A percentile compares a stretch with the other conserved stretches of the same genome.
These are phyloP conservation scores for Gallinago jamesoni DNA, from an alignment of 2,113 vertebrate species.

Conservation along the genomic window DNA sequence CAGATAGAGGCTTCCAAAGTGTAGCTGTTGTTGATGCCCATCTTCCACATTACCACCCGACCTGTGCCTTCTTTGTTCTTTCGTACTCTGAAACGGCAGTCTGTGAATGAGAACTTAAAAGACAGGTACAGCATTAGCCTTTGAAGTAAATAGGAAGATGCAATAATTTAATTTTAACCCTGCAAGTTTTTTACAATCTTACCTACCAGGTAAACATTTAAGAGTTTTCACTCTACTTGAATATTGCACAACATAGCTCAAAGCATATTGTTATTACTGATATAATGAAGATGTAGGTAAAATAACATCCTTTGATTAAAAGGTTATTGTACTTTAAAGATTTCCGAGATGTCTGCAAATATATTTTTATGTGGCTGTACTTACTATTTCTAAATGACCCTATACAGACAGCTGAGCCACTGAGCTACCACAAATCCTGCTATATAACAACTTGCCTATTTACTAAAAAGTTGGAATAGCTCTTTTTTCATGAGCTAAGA, in stretches of 20 bases:
- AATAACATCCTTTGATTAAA: not conserved
- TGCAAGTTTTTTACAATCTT: not conserved
- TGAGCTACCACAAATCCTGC: not conserved
- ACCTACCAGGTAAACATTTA: not conserved
- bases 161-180: not conserved
- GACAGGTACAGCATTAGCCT: not conserved
- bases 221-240: not conserved
- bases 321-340: not conserved
- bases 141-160: not conserved
- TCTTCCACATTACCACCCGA: constrained; percentile 78
- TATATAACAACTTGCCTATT: not conserved
- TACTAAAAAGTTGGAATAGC: not conserved
- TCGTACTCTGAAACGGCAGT: constrained; percentile 76
- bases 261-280: not conserved
- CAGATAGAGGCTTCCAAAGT: constrained; percentile 80
- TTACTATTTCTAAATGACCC: not conserved
- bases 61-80: constrained; percentile 78
- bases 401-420: not conserved
- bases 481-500: not conserved
- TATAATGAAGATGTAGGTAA: not conserved
- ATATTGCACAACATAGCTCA: not conserved
- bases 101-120: constrained; percentile 78
- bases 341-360: not conserved
- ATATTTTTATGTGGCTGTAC: not conserved
- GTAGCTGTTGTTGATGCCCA: constrained; percentile 82